Conservation (phyloP, 2,113 vertebrate species). For the Acrocephalus arundinaceus region DNA sequence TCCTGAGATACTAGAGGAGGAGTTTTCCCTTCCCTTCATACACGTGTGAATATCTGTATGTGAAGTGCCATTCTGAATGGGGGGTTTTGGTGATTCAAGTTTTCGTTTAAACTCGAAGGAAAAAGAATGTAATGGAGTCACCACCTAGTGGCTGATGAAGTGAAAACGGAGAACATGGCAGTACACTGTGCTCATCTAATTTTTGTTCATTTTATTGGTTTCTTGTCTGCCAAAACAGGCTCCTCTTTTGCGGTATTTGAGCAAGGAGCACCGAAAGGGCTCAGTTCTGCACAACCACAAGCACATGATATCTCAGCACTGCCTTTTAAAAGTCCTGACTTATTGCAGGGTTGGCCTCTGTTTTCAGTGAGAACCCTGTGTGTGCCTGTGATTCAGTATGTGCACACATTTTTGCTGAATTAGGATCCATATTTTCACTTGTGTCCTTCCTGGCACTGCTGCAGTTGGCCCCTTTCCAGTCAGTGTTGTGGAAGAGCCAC, state of each 20-base stretch:
- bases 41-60: fast-evolving
- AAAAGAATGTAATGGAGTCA: background rate
- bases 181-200: background rate
- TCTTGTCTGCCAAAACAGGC: background rate
- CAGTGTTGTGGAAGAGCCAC: fast-evolving
- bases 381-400: background rate
- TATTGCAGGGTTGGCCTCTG: background rate
- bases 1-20: background rate
- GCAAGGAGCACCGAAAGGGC: background rate
- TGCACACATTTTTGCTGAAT: background rate
- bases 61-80: background rate
- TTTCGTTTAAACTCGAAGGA: background rate
- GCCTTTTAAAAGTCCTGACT: background rate
- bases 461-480: background rate
- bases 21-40: background rate
- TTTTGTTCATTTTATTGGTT: background rate
- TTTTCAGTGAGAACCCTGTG: background rate
- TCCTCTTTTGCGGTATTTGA: background rate
- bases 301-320: background rate
- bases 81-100: background rate
- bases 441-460: background rate
- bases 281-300: background rate
- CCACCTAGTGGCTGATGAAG: background rate
- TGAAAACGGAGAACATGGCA: fast-evolving
- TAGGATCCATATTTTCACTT: background rate